Evolutionary conservation across 2,888 invertebrate species (phyloP), one percentile per base, ranked within the genome.

Genomic region (Drosophila atripex): DNA sequence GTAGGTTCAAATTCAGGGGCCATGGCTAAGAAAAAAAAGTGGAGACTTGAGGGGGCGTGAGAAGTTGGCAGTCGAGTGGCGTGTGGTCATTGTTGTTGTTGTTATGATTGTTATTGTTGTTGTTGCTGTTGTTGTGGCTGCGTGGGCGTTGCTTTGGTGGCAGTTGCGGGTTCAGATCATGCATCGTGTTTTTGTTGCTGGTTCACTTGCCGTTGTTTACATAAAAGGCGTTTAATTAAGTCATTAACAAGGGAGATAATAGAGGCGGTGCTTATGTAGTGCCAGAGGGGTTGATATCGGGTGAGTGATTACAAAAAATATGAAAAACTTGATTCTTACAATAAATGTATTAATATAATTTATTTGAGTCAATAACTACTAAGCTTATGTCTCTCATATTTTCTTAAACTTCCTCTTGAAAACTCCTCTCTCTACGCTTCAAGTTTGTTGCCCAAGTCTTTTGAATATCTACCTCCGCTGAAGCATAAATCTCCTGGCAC

Each of bases 401-500:
- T 28, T 3, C 28, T 0, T 18, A 9, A 21, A 23, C 2, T 9
- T 0, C 39, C 16, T 7, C 21, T 16, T 1, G 1, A 12, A 25
- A 21, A 9, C 25, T 55, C 16, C 23, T 21, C 7, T 0, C 18
- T 18, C 6, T 3, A 6, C 11, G 9, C 1, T 21, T 9, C 70
- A 61, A 75, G 88, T 86, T 86, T 61, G 77, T 73, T 64, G 72
- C 76, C 73, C 50, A 77, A 89, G 86, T 89, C 86, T 82, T 88
- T 88, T 73, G 84, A 82, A 78, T 59, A 72, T 55, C 21, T 4
- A 12, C 47, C 55, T 57, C 54, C 16, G 4, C 16, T 21, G 16
- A 18, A 3, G 35, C 39, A 82, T 71, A 80, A 85, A 85, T 82
- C 82, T 76, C 59, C 45, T 32, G 58, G 14, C 56, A 73, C 73